Evolutionary conservation across 2,113 vertebrate genomes (phyloP).

Genomic region (Galeopterus variegatus): DNA sequence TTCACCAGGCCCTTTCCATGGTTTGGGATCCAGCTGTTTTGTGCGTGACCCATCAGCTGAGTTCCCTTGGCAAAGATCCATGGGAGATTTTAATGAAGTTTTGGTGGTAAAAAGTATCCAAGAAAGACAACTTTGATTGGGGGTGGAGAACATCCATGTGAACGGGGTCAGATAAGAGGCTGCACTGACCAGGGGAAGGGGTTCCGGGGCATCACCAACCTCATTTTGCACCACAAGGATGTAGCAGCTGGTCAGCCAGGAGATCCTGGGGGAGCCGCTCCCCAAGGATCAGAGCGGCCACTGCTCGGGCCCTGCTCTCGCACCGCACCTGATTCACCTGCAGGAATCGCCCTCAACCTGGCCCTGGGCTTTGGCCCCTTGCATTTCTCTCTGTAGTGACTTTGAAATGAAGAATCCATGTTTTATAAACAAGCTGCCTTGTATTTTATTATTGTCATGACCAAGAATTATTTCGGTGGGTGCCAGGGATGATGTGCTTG

Average conservation of each 20-base stretch:
- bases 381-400: not conserved
- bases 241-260: not conserved
- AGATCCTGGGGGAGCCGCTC: not conserved
- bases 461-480: not conserved
- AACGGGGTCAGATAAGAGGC: not conserved
- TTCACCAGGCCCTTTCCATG: conserved; percentile 49
- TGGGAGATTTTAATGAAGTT: conserved; percentile 43
- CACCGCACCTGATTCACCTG: not conserved
- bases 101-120: conserved; percentile 25
- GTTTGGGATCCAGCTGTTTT: conserved; percentile 54
- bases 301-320: not conserved
- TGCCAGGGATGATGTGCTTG: not conserved
- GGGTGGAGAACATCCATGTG: not conserved
- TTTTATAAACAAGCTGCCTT: conserved; percentile 12
- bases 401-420: conserved; percentile 1
- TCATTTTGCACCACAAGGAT: not conserved
- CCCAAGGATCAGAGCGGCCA: not conserved
- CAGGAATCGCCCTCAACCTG: not conserved
- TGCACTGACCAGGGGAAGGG: not conserved
- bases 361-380: not conserved
- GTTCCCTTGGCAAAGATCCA: conserved; percentile 61
- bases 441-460: not conserved
- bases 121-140: conserved; percentile 64
- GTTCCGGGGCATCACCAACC: conserved; percentile 14
- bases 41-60: conserved; percentile 46